These are phyloP conservation scores for Ditula angustiorana DNA, from an alignment of 2,888 invertebrate genomes.

Conservation along the genomic window DNA sequence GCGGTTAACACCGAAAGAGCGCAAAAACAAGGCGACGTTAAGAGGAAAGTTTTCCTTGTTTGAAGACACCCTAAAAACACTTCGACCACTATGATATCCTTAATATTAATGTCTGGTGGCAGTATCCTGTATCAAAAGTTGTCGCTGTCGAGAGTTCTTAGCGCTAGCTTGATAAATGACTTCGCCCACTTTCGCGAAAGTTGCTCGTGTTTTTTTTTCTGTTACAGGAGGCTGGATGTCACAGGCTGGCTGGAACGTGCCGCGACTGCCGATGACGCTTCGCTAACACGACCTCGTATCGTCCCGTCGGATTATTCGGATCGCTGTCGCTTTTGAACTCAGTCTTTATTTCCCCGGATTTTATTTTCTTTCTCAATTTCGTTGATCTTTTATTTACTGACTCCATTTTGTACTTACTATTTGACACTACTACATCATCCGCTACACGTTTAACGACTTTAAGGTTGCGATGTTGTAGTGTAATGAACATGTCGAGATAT, in stretches of 20 bases:
- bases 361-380: conserved; percentile 41
- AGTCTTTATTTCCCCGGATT: conserved; percentile 48
- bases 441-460: conserved; percentile 3
- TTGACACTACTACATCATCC: background rate
- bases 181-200: conserved; percentile 77
- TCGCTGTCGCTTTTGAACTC: conserved; percentile 56
- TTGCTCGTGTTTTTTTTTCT: conserved; percentile 70
- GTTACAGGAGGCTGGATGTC: conserved; percentile 63
- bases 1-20: conserved; percentile 51
- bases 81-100: conserved; percentile 76
- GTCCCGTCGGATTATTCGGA: conserved; percentile 62
- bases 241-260: conserved; percentile 67
- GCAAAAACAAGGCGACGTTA: conserved; percentile 61
- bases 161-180: conserved; percentile 83
- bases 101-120: conserved; percentile 83
- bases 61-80: conserved; percentile 73
- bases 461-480: conserved; percentile 39
- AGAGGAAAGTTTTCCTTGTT: conserved; percentile 71
- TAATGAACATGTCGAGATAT: too few species aligned
- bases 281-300: conserved; percentile 60
- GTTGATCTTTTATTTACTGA: conserved; percentile 9
- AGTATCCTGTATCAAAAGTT: conserved; percentile 83
- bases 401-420: background rate
- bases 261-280: conserved; percentile 63
- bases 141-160: conserved; percentile 82